Conservation (phyloP, 2,888 invertebrate genomes). For the Smittia aterrima region DNA sequence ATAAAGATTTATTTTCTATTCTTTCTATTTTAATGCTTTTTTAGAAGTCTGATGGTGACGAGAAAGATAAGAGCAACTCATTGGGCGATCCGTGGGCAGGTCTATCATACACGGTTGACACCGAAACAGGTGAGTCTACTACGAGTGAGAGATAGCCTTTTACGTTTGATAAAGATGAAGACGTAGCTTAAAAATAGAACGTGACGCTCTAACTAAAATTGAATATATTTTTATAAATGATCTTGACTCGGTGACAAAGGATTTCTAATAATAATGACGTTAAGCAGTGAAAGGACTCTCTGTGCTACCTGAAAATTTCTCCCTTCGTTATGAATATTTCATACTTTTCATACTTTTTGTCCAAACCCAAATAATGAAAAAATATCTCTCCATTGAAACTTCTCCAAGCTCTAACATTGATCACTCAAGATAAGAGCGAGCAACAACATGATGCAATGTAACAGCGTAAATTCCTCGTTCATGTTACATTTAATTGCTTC, state of each 20-base stretch:
- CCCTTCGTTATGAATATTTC: no score
- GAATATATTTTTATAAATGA: background rate
- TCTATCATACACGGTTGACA: constrained; percentile 77
- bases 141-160: background rate
- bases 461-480: no score
- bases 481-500: no score
- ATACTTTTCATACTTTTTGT: no score
- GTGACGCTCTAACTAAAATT: background rate
- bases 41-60: constrained; percentile 41
- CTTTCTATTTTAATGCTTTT: constrained; percentile 3
- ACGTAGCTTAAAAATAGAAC: background rate
- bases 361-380: no score
- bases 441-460: no score
- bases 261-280: constrained; percentile 5
- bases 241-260: background rate
- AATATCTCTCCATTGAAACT: no score
- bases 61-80: constrained; percentile 45
- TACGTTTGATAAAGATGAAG: constrained; percentile 10
- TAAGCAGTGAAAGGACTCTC: background rate
- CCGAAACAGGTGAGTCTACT: constrained; percentile 76
- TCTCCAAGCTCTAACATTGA: no score
- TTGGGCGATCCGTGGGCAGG: constrained; percentile 77
- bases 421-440: no score
- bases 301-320: background rate
- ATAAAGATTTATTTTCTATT: background rate